Base-by-base conservation (phyloP, 2,888 invertebrate species). In the Cryptophagus acutangulus region DNA sequence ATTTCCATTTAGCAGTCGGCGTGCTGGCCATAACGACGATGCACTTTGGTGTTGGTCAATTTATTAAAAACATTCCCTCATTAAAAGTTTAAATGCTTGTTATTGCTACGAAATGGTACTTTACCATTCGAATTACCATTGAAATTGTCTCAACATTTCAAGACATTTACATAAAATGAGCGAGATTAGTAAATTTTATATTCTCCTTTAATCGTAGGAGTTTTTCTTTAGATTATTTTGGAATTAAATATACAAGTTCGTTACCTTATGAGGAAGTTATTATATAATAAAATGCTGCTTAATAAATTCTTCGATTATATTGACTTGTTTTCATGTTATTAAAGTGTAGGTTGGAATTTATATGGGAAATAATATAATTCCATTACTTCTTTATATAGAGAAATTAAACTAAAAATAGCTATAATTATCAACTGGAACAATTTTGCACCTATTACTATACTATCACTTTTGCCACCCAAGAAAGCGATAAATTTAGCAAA, bases 11-110 rank as follows among this genome's bases (percentile, higher is more conserved):
- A 20, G 24, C 6, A 20, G 24, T 20, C 24, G 24, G 24, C 24
- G 24, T n/a, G 24, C 24, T 20, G 24, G 24, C n/a, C n/a, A 8
- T 20, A 20, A 20, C 24, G 6, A 20, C 24, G n/a, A n/a, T 20
- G 24, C 24, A 20, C 24, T n/a, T 20, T n/a, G n/a, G 24, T 20
- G 24, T 20, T 20, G 24, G 24, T 20, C 24, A 20, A 20, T 20
- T 20, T 20, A 20, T 20, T 20, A 20, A 20, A 6, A 20, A 20
- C 24, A 20, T 6, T 20, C n/a, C n/a, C 24, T 20, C 24, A 20
- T 20, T 20, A 20, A 20, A 20, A 20, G 6, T 20, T 20, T 20
- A 20, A 20, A 20, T 20, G 24, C 24, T 8, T 20, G 24, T 20
- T 20, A 20, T 20, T 20, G 24, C 6, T 20, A 20, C 24, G n/a